Conservation (phyloP, 2,797 vertebrate genomes). For the Crenuchus spilurus region DNA sequence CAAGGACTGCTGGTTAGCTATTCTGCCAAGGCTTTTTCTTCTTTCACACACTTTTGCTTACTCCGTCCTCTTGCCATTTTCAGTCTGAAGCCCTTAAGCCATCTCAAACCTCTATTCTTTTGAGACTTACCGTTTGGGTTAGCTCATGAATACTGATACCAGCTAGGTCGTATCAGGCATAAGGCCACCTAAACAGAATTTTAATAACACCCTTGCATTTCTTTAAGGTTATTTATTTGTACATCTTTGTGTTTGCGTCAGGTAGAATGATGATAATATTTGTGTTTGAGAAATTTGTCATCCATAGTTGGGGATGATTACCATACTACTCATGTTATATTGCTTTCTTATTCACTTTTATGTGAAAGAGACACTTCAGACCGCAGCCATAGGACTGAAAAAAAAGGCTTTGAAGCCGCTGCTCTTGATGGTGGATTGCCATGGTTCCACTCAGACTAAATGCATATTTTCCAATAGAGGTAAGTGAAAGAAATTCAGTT, state of each 20-base stretch:
- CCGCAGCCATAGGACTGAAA: conserved; percentile 32
- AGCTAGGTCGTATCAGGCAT: conserved; percentile 42
- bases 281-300: conserved; percentile 22
- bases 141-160: conserved; percentile 56
- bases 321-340: conserved; percentile 8
- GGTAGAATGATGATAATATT: conserved; percentile 25
- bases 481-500: conserved; percentile 41
- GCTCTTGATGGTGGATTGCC: conserved; percentile 40
- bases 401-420: conserved; percentile 46
- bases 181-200: conserved; percentile 49
- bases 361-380: conserved; percentile 40
- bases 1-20: conserved; percentile 33
- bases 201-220: conserved; percentile 42
- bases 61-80: conserved; percentile 39
- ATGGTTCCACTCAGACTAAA: conserved; percentile 33
- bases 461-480: conserved; percentile 40
- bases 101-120: conserved; percentile 52
- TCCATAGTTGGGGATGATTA: conserved; percentile 31
- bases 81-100: conserved; percentile 55
- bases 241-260: background rate
- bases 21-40: conserved; percentile 30
- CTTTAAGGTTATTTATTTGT: conserved; percentile 12
- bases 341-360: conserved; percentile 49
- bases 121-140: conserved; percentile 53
- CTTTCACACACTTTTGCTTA: conserved; percentile 42